A percentile compares a stretch with the other conserved stretches of the same genome.
Evolutionary conservation across 1,140 invertebrate genomes (phyloP).

Genomic region (Drosophila ironensis): DNA sequence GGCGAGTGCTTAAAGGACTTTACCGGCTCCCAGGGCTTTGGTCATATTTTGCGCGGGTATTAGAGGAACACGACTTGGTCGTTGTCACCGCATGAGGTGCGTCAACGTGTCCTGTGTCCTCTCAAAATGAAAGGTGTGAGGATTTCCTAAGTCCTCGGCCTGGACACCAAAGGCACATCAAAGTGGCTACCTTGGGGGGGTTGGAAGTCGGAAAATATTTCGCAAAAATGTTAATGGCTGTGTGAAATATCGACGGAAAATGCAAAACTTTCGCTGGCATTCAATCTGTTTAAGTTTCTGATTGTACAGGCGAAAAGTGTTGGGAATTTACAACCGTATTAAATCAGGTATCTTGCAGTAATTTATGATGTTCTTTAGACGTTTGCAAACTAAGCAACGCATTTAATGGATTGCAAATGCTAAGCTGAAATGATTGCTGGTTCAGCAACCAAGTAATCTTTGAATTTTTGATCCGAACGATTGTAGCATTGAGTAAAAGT

Average conservation of each 20-base stretch:
- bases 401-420: too few species aligned
- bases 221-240: slow-evolving; percentile 50
- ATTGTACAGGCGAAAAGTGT: slow-evolving; percentile 14
- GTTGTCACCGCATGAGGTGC: slow-evolving; percentile 72
- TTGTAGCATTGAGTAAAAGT: too few species aligned
- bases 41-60: slow-evolving; percentile 69
- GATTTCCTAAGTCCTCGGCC: slow-evolving; percentile 38
- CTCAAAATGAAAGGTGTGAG: slow-evolving; percentile 39
- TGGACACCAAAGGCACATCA: slow-evolving; percentile 43
- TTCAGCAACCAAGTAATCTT: too few species aligned
- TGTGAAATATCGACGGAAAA: slow-evolving; percentile 40
- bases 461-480: too few species aligned
- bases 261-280: slow-evolving; percentile 28
- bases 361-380: slow-evolving; percentile 10
- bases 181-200: slow-evolving; percentile 6
- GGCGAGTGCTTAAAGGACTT: slow-evolving; percentile 78
- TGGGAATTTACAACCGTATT: slow-evolving; percentile 16
- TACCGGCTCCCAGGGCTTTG: slow-evolving; percentile 17
- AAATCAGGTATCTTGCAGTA: slow-evolving; percentile 21
- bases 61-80: slow-evolving; percentile 28
- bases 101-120: slow-evolving; percentile 68
- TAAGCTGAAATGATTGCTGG: too few species aligned
- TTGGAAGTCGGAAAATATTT: slow-evolving; percentile 27
- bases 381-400: too few species aligned
- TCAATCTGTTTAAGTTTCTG: slow-evolving; percentile 26